Base-by-base conservation (phyloP, 2,888 invertebrate species). In the Troglohyphantes excavatus region DNA sequence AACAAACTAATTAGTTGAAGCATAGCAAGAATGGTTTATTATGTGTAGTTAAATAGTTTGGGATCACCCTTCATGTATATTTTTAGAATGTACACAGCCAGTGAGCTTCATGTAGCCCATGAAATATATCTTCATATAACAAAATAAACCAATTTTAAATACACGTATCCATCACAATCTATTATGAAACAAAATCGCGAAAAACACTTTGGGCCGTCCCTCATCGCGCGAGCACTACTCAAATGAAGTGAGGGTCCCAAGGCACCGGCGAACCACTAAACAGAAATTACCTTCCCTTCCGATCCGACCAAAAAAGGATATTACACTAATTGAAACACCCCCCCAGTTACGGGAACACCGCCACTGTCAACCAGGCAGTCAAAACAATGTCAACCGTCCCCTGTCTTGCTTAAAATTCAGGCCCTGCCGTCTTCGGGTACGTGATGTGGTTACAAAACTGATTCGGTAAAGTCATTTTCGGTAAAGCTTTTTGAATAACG, bases 291-390 rank as follows among this genome's bases (percentile, higher is more conserved):
- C 53, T 27, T n/a, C 21, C 29, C 75, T n/a, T 53, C 46, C n/a
- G 9, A 26, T 21, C 17, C 46, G 9, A 27, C 65, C 19, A 84
- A 63, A 23, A 68, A 27, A 70, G 68, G 76, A 78, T 85, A 85
- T 85, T 85, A 85, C 75, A 76, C 76, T 85, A 85, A 85, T 85
- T 85, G 85, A 85, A 85, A 78, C 76, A 78, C 85, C 76, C 65
- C 85, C 76, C 67, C 76, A n/a, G 63, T 83, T 83, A 83, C 83
- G 61, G 73, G 61, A 70, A 21, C 43, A 61, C 26, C 26, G 19
- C 85, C 26, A 13, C 85, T 78, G 85, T 78, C 76, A 85, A 68
- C 76, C 70, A n/a, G 27, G 76, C 68, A 88, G 88, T 76, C 82
- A 88, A 88, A 88, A 88, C 88, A 88, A 82, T 88, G 87, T 79